These are phyloP conservation scores for Andricus quercusramuli DNA, from an alignment of 2,888 invertebrate species.

Conservation along the genomic window DNA sequence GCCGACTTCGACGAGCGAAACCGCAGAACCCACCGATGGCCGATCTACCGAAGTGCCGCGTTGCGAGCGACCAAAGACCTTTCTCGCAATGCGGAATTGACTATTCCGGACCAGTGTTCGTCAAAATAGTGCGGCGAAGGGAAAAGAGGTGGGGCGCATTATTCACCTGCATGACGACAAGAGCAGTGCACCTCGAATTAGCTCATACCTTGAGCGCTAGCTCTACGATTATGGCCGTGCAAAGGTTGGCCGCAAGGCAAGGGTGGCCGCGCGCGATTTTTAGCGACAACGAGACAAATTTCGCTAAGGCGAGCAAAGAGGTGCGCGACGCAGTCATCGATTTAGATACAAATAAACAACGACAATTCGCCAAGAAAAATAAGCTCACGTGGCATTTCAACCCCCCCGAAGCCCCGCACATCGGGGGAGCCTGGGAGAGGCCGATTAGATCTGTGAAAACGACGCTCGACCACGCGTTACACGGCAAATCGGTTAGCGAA, in stretches of 20 bases:
- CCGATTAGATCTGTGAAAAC: conserved; percentile 43
- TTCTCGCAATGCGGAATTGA: conserved; percentile 51
- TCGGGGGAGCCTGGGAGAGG: too few species aligned
- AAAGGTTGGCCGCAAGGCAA: conserved; percentile 43
- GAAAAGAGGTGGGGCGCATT: too few species aligned
- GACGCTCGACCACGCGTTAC: conserved; percentile 50
- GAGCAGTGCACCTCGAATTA: too few species aligned
- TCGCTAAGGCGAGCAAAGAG: too few species aligned
- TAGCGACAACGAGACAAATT: conserved; percentile 33
- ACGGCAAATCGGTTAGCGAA: conserved; percentile 53
- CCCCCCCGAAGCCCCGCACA: too few species aligned
- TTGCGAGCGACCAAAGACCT: conserved; percentile 43
- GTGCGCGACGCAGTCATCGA: too few species aligned
- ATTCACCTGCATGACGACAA: too few species aligned
- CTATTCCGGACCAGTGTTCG: conserved; percentile 44
- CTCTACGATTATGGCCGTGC: too few species aligned
- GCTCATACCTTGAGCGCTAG: too few species aligned
- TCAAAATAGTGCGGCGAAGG: too few species aligned
- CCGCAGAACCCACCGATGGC: conserved; percentile 45
- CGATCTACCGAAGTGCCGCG: conserved; percentile 41
- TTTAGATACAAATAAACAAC: too few species aligned
- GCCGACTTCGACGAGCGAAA: conserved; percentile 31
- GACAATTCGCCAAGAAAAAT: too few species aligned
- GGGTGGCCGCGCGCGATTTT: conserved; percentile 44
- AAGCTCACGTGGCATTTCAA: conserved; percentile 41